These are phyloP conservation scores for Trochalopteron elliotii DNA, from an alignment of 2,113 vertebrate genomes.

Conservation along the genomic window DNA sequence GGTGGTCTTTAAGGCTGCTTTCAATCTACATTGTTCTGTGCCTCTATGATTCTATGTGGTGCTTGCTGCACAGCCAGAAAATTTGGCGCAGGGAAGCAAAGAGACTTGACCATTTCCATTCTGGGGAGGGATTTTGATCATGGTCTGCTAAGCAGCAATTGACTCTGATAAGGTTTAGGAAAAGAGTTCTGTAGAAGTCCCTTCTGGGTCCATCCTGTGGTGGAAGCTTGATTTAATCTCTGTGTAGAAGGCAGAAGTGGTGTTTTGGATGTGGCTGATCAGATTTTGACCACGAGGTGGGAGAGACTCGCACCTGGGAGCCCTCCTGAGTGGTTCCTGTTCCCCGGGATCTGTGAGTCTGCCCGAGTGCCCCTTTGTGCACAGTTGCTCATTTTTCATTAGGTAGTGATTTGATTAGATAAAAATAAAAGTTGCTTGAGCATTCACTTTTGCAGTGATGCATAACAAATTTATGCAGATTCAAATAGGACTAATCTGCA, in stretches of 20 bases:
- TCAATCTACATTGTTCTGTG: not conserved
- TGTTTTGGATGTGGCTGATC: not conserved
- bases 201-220: not conserved
- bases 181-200: not conserved
- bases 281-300: not conserved
- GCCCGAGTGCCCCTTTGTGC: conserved; percentile 53
- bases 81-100: not conserved
- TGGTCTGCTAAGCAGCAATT: not conserved
- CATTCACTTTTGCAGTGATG: conserved; percentile 75
- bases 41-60: not conserved
- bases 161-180: not conserved
- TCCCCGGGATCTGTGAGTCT: not conserved
- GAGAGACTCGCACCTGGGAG: not conserved
- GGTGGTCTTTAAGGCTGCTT: not conserved
- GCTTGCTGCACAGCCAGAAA: not conserved
- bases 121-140: not conserved
- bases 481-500: conserved; percentile 71
- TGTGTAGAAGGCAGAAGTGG: not conserved
- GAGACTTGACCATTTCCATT: not conserved
- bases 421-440: conserved; percentile 83
- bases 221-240: not conserved
- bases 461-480: conserved; percentile 81
- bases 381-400: conserved; percentile 72
- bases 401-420: conserved; percentile 79
- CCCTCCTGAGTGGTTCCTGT: not conserved